Percentiles rank a stretch among this genome's conserved stretches.
phyloP scores from a whole-genome alignment of 2,113 vertebrate genomes.

The Tichodroma muraria region DNA sequence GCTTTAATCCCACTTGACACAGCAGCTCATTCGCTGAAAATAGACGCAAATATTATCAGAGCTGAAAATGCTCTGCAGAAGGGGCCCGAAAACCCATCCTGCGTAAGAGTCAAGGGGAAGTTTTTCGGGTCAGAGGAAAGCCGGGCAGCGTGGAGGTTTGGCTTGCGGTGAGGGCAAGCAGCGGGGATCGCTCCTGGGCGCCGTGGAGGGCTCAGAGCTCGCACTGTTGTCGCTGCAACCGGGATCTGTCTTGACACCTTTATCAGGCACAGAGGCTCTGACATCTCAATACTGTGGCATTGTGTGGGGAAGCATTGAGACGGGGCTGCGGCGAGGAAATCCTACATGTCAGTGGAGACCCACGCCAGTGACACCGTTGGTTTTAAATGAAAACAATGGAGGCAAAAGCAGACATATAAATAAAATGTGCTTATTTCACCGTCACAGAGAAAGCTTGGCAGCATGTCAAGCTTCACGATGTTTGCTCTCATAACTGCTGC shows the following conservation, averaged over 20 bases:
- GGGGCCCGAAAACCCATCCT: neutral
- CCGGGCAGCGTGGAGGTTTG: neutral
- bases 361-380: neutral
- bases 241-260: slow-evolving; percentile 35
- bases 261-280: slow-evolving; percentile 30
- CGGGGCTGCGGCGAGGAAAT: neutral
- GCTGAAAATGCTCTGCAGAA: neutral
- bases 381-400: neutral
- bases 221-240: neutral
- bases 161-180: neutral
- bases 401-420: neutral
- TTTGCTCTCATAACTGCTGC: neutral
- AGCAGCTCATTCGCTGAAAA: neutral
- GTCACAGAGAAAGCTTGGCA: neutral
- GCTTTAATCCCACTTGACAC: neutral
- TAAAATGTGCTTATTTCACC: neutral
- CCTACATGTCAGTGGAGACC: slow-evolving; percentile 7
- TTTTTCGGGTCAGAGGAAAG: neutral
- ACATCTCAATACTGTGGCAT: slow-evolving; percentile 47
- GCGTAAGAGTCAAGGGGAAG: fast-evolving
- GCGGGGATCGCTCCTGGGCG: neutral
- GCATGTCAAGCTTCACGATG: neutral
- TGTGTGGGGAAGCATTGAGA: slow-evolving; percentile 31
- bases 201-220: neutral
- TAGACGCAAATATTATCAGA: neutral